phyloP scores from a whole-genome alignment of 2,888 invertebrate species.

The Leptopilina syphax region DNA sequence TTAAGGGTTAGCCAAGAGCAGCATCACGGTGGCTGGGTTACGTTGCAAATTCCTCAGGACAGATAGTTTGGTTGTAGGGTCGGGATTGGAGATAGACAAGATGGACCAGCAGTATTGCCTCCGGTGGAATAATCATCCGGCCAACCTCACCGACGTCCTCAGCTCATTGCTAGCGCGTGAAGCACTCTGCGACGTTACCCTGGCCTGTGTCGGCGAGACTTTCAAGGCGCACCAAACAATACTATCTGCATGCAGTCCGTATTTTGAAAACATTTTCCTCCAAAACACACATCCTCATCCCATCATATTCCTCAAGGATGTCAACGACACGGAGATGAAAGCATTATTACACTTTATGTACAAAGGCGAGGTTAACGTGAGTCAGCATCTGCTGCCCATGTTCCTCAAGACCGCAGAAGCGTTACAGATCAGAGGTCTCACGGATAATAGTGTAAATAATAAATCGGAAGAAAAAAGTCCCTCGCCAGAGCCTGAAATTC shows the following conservation, averaged over 20 bases:
- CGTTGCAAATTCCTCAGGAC: conserved; percentile 40
- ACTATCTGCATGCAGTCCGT: conserved; percentile 95
- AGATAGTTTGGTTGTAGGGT: conserved; percentile 67
- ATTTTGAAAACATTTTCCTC: conserved; percentile 94
- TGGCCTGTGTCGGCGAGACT: conserved; percentile 94
- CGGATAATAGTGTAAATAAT: conserved; percentile 87
- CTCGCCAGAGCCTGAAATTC: conserved; percentile 71
- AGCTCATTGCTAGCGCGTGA: conserved; percentile 92
- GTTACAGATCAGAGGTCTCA: conserved; percentile 92
- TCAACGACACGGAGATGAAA: conserved; percentile 92
- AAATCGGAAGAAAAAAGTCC: conserved; percentile 72
- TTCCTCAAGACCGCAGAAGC: conserved; percentile 95
- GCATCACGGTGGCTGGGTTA: conserved; percentile 41
- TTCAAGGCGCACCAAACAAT: conserved; percentile 96
- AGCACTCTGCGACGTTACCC: conserved; percentile 94
- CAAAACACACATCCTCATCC: conserved; percentile 94
- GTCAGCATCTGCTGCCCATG: conserved; percentile 92
- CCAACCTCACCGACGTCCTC: conserved; percentile 93
- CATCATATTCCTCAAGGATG: conserved; percentile 95
- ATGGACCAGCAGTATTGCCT: conserved; percentile 94
- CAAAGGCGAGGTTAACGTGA: conserved; percentile 94
- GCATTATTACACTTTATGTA: conserved; percentile 95
- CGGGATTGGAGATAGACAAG: conserved; percentile 76
- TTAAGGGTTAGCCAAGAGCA: conserved; percentile 43
- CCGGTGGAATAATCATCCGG: conserved; percentile 96